Evolutionary conservation across 2,113 vertebrate species (phyloP).

Genomic region (Gasterosteus nipponicus): DNA sequence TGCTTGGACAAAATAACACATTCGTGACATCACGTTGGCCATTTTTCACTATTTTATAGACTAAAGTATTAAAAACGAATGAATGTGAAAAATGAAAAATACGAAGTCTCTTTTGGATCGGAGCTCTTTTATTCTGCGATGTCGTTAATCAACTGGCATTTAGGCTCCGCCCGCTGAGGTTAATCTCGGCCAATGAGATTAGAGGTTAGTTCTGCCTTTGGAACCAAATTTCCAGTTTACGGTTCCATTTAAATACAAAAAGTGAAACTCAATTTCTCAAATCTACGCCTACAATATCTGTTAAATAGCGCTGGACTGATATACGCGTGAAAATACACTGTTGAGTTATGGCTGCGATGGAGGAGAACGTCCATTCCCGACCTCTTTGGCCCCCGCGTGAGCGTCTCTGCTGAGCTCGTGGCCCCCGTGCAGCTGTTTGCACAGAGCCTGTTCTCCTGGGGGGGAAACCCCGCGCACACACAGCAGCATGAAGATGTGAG

Average conservation of each 20-base stretch:
- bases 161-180: slow-evolving; percentile 15
- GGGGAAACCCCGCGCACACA: slow-evolving; percentile 3
- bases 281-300: neutral
- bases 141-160: slow-evolving; percentile 18
- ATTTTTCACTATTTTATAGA: neutral
- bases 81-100: neutral
- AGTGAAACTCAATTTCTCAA: neutral
- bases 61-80: neutral
- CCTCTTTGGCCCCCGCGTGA: slow-evolving; percentile 35
- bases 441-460: slow-evolving; percentile 18
- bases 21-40: neutral
- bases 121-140: neutral
- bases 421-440: slow-evolving; percentile 50
- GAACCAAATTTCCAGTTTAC: slow-evolving; percentile 64
- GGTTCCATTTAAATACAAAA: slow-evolving; percentile 22
- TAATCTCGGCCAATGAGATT: slow-evolving; percentile 45
- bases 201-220: slow-evolving; percentile 43
- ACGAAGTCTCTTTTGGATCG: neutral
- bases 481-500: slow-evolving; percentile 6
- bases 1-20: neutral
- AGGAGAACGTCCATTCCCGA: neutral
- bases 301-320: neutral
- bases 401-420: slow-evolving; percentile 9
- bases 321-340: slow-evolving; percentile 12
- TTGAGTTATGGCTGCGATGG: slow-evolving; percentile 2